Conservation (phyloP, 2,113 vertebrate species). For the Nipponia nippon region DNA sequence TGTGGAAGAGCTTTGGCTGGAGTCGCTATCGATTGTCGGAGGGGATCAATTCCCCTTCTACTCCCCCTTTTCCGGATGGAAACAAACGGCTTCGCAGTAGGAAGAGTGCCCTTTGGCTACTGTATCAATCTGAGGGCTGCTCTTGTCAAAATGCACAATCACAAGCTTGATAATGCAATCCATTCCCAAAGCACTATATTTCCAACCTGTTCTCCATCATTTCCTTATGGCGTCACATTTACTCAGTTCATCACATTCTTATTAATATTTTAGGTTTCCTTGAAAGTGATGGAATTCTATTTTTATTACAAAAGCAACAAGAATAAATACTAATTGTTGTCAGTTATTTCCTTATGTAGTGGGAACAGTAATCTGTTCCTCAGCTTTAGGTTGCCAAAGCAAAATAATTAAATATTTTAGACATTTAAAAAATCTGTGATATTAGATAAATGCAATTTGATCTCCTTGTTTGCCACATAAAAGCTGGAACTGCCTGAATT, state of each 20-base stretch:
- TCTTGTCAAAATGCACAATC: slow-evolving; percentile 71
- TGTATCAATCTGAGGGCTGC: slow-evolving; percentile 61
- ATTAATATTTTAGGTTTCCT: slow-evolving; percentile 69
- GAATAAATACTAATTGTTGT: slow-evolving; percentile 70
- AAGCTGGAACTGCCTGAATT: slow-evolving; percentile 63
- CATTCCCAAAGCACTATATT: slow-evolving; percentile 64
- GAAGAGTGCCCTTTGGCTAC: slow-evolving; percentile 69
- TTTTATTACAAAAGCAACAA: slow-evolving; percentile 70
- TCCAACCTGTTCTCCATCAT: slow-evolving; percentile 71
- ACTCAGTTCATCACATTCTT: slow-evolving; percentile 66
- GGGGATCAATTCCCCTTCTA: slow-evolving; percentile 39
- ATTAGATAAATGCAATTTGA: slow-evolving; percentile 67
- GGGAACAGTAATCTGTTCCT: slow-evolving; percentile 65
- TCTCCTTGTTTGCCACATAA: slow-evolving; percentile 64
- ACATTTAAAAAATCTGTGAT: slow-evolving; percentile 63
- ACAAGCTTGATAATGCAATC: slow-evolving; percentile 63
- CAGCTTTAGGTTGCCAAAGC: slow-evolving; percentile 57
- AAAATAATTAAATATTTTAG: slow-evolving; percentile 68
- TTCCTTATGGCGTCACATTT: slow-evolving; percentile 69
- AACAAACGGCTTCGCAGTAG: slow-evolving; percentile 53
- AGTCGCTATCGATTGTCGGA: background rate
- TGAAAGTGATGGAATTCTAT: slow-evolving; percentile 72
- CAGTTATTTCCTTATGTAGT: slow-evolving; percentile 67
- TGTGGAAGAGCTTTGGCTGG: background rate
- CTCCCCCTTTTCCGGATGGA: background rate